Evolutionary conservation across 2,797 vertebrate genomes (phyloP).

Genomic region (Menidia menidia): DNA sequence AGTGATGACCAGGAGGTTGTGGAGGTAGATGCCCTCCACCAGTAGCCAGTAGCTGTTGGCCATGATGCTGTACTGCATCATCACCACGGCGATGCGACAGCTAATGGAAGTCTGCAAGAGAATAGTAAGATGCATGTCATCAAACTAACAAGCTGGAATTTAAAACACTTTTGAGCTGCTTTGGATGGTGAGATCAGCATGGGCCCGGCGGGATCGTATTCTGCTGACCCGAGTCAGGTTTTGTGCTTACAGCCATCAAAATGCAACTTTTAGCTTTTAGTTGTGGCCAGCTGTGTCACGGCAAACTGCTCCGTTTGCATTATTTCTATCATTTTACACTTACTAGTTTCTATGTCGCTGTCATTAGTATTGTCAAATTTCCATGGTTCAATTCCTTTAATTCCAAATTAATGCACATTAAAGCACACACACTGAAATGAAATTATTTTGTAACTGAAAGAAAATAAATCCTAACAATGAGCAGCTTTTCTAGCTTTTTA

Average conservation of each 20-base stretch:
- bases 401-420: too few species aligned
- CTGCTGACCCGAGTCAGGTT: conserved; percentile 9
- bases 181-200: background rate
- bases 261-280: conserved; percentile 12
- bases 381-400: background rate
- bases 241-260: background rate
- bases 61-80: conserved; percentile 95
- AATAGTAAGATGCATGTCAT: background rate
- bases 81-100: conserved; percentile 88
- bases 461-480: too few species aligned
- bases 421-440: too few species aligned
- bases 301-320: background rate
- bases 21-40: conserved; percentile 94
- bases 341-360: background rate
- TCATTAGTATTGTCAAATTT: background rate
- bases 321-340: background rate
- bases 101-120: conserved; percentile 83
- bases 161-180: background rate
- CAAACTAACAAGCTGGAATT: background rate
- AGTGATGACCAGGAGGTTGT: conserved; percentile 89
- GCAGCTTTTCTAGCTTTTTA: too few species aligned
- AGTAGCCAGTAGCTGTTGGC: conserved; percentile 98
- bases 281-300: background rate
- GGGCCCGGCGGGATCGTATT: conserved; percentile 37
- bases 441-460: too few species aligned